Percentiles rank a stretch among this genome's conserved stretches.
Conservation (phyloP, 2,113 vertebrate genomes). For the Lycaon pictus region DNA sequence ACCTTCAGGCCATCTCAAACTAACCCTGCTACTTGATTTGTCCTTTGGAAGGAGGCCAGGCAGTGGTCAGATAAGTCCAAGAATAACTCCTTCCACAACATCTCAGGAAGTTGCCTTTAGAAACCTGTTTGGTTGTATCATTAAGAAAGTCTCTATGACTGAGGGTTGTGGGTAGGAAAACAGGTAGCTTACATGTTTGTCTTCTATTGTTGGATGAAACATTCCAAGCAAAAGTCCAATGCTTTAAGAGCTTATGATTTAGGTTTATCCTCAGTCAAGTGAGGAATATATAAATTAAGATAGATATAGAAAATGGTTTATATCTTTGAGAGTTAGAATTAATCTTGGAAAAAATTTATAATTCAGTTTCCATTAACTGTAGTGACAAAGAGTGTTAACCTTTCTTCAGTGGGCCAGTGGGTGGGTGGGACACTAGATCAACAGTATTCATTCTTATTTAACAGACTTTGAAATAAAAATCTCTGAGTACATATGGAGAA, state of each 20-base stretch:
- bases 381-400: neutral
- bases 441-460: neutral
- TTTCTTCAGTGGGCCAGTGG: neutral
- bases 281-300: neutral
- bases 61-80: neutral
- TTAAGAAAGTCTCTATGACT: neutral
- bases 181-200: neutral
- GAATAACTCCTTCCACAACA: neutral
- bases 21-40: neutral
- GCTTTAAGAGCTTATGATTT: neutral
- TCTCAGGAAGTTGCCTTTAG: neutral
- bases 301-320: neutral
- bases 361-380: neutral
- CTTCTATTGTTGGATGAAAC: neutral
- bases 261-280: neutral
- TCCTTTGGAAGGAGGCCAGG: neutral
- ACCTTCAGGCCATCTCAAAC: neutral
- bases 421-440: neutral
- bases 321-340: neutral
- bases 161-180: neutral
- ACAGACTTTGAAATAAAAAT: neutral
- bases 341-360: conserved; percentile 23
- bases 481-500: neutral
- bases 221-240: neutral
- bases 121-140: neutral